A percentile compares a stretch with the other conserved stretches of the same genome.
phyloP scores from a whole-genome alignment of 2,113 vertebrate genomes.

The Chloropsis cyanopogon region DNA sequence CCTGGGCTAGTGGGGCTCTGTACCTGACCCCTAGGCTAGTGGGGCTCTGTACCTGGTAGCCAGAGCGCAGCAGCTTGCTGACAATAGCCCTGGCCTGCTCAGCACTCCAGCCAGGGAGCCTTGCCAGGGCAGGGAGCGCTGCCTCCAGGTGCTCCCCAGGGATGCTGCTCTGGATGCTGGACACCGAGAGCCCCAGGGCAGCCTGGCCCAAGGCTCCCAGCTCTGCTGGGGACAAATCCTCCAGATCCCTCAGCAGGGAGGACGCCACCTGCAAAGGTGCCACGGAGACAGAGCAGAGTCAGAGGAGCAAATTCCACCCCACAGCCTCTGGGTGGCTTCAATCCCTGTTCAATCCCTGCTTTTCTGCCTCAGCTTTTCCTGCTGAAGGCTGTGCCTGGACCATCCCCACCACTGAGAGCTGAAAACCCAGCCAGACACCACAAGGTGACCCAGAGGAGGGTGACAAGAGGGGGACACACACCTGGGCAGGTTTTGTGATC shows the following conservation, averaged over 20 bases:
- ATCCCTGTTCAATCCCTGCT: background rate
- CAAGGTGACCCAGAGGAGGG: background rate
- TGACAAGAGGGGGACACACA: background rate
- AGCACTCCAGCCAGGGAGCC: background rate
- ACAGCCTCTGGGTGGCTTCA: background rate
- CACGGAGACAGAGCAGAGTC: background rate
- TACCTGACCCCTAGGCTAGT: constrained; percentile 19
- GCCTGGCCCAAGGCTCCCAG: background rate
- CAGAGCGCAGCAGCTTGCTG: constrained; percentile 9
- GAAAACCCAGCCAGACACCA: background rate
- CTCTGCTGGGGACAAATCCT: background rate
- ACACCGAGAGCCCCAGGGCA: background rate
- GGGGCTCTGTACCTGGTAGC: constrained; percentile 35
- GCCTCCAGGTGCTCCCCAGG: background rate
- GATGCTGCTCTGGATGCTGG: background rate
- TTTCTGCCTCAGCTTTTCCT: background rate
- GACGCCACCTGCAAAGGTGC: constrained; percentile 5
- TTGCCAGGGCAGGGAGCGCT: constrained; percentile 12
- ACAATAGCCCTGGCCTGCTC: constrained; percentile 3
- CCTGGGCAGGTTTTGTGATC: background rate
- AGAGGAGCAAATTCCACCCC: background rate
- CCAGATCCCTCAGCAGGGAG: background rate
- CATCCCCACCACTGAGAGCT: background rate
- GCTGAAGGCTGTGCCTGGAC: background rate
- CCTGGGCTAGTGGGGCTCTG: too few relatives aligned